These are phyloP conservation scores for Stegana nigrithorax DNA, from an alignment of 2,888 invertebrate species.

Conservation along the genomic window DNA sequence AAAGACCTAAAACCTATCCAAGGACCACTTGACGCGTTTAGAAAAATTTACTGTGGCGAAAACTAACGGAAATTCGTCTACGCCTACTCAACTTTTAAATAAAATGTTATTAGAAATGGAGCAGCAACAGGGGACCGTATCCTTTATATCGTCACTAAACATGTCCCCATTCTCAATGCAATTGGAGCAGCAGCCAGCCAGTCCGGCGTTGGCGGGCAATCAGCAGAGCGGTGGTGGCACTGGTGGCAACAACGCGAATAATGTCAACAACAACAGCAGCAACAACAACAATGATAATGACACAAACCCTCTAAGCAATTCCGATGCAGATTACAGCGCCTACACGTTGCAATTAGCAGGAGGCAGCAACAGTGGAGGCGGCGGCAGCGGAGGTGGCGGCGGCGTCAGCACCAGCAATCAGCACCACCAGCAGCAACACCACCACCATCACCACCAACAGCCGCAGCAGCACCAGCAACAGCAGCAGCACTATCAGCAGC, in stretches of 20 bases:
- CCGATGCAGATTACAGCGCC: conserved; percentile 55
- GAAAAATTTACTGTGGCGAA: no score
- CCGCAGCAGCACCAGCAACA: conserved; percentile 54
- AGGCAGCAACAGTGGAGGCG: conserved; percentile 26
- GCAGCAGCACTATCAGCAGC: conserved; percentile 62
- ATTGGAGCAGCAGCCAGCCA: conserved; percentile 77
- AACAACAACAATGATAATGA: conserved; percentile 54
- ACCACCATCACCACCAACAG: conserved; percentile 49
- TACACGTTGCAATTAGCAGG: conserved; percentile 58
- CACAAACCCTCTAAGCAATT: conserved; percentile 45
- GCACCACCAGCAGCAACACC: conserved; percentile 56
- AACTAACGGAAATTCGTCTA: no score
- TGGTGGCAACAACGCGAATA: conserved; percentile 29
- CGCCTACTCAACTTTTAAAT: no score
- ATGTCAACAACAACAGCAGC: conserved; percentile 40
- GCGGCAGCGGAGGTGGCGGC: conserved; percentile 30
- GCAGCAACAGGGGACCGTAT: conserved; percentile 81
- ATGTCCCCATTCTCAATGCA: conserved; percentile 87
- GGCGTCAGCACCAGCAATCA: conserved; percentile 43
- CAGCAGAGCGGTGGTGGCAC: conserved; percentile 38
- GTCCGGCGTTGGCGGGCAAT: conserved; percentile 70
- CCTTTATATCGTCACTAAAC: conserved; percentile 89
- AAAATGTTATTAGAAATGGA: conserved; percentile 87
- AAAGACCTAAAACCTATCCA: no score
- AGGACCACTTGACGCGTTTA: no score